These are phyloP conservation scores for Cryptophagus acutangulus DNA, from an alignment of 2,888 invertebrate genomes.

Conservation along the genomic window DNA sequence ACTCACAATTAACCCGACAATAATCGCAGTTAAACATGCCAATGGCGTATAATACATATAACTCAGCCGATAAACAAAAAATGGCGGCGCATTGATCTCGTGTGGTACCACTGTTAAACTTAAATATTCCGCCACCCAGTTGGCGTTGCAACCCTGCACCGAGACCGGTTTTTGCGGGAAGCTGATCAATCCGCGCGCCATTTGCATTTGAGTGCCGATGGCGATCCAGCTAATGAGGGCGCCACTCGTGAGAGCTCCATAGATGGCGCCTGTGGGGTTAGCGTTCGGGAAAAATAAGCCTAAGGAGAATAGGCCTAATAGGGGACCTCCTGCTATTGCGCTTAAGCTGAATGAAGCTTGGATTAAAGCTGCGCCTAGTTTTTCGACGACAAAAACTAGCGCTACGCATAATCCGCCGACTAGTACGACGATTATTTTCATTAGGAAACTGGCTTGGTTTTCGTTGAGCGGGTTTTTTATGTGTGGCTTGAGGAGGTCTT, in stretches of 20 bases:
- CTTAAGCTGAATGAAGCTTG: constrained; percentile 67
- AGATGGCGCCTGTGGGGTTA: constrained; percentile 62
- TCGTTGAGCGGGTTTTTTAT: constrained; percentile 60
- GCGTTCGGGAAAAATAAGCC: constrained; percentile 67
- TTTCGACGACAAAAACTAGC: constrained; percentile 66
- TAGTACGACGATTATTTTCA: constrained; percentile 64
- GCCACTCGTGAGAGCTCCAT: constrained; percentile 59
- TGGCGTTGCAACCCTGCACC: constrained; percentile 52
- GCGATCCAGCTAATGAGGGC: constrained; percentile 64
- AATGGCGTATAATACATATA: constrained; percentile 74
- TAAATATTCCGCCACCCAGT: constrained; percentile 42
- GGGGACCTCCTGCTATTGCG: constrained; percentile 67
- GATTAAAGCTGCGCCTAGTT: constrained; percentile 64
- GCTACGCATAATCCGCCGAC: constrained; percentile 62
- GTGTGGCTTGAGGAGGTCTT: constrained; percentile 71
- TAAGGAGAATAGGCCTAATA: constrained; percentile 66
- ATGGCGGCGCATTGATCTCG: constrained; percentile 45
- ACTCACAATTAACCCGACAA: constrained; percentile 64
- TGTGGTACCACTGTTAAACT: constrained; percentile 31
- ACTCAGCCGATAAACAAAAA: constrained; percentile 64
- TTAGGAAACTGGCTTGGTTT: constrained; percentile 60
- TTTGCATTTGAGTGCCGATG: constrained; percentile 63
- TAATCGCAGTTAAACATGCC: constrained; percentile 62
- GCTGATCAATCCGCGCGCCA: constrained; percentile 58
- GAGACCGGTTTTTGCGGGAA: constrained; percentile 61